These are phyloP conservation scores for Arenaria interpres DNA, from an alignment of 2,113 vertebrate genomes.

Conservation along the genomic window DNA sequence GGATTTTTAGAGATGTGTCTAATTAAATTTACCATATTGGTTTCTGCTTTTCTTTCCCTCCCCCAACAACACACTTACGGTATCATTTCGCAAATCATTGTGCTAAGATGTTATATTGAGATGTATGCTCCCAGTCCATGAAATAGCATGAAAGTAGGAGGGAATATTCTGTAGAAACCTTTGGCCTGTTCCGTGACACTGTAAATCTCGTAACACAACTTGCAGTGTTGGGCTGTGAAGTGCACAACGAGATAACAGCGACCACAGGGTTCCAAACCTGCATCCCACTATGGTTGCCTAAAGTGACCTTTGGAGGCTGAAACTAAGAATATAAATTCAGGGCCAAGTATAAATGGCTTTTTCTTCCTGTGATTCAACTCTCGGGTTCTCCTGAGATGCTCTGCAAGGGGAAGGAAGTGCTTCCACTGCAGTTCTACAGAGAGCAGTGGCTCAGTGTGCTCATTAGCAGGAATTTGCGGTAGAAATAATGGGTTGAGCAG, in stretches of 20 bases:
- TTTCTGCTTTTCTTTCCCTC: background rate
- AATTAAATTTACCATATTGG: background rate
- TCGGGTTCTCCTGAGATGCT: background rate
- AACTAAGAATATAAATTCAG: background rate
- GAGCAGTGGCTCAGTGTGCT: background rate
- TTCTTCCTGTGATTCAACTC: background rate
- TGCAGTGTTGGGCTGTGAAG: background rate
- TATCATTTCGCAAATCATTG: background rate
- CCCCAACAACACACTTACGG: background rate
- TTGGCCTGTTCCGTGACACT: background rate
- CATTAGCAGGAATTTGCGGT: background rate
- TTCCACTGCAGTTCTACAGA: background rate
- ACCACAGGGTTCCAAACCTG: background rate
- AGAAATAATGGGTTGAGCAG: background rate
- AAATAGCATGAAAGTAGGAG: background rate
- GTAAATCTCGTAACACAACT: background rate
- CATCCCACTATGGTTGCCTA: background rate
- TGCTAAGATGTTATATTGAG: background rate
- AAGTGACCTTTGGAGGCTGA: background rate
- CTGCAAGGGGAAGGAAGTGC: background rate
- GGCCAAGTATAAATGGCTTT: background rate
- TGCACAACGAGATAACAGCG: background rate
- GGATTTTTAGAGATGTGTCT: background rate
- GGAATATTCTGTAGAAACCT: background rate
- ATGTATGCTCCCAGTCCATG: background rate